These are phyloP conservation scores for Mercenaria mercenaria DNA, from an alignment of 1,140 invertebrate genomes.

Conservation along the genomic window DNA sequence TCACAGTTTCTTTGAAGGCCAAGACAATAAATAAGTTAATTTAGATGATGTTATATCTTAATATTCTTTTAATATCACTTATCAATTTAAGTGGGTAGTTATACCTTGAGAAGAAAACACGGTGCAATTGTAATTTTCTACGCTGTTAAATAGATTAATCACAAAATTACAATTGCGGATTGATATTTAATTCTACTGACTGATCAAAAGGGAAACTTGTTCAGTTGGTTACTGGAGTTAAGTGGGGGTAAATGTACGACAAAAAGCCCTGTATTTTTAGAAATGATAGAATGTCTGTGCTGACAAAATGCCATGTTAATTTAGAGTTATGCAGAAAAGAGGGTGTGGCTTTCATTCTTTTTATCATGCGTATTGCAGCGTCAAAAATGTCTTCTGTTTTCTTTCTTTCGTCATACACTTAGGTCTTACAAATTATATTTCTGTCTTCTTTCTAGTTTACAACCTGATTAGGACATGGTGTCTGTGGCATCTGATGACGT, in stretches of 20 bases:
- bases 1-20: conserved; percentile 22
- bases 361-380: no score
- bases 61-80: conserved; percentile 61
- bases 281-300: no score
- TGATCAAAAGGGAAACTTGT: conserved; percentile 5
- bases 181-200: conserved; percentile 40
- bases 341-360: no score
- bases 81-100: conserved; percentile 49
- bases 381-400: no score
- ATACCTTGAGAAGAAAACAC: not conserved
- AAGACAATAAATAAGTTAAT: conserved; percentile 49
- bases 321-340: no score
- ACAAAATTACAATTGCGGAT: not conserved
- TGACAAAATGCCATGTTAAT: no score
- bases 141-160: conserved; percentile 42
- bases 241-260: not conserved
- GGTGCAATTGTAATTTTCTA: conserved; percentile 48
- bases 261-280: no score
- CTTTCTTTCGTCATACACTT: no score
- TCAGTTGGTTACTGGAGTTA: not conserved
- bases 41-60: conserved; percentile 34
- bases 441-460: no score
- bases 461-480: no score
- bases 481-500: no score
- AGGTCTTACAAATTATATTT: no score